A percentile compares a stretch with the other conserved stretches of the same genome.
Evolutionary conservation across 2,113 vertebrate species (phyloP).

Genomic region (Eidolon helvum): DNA sequence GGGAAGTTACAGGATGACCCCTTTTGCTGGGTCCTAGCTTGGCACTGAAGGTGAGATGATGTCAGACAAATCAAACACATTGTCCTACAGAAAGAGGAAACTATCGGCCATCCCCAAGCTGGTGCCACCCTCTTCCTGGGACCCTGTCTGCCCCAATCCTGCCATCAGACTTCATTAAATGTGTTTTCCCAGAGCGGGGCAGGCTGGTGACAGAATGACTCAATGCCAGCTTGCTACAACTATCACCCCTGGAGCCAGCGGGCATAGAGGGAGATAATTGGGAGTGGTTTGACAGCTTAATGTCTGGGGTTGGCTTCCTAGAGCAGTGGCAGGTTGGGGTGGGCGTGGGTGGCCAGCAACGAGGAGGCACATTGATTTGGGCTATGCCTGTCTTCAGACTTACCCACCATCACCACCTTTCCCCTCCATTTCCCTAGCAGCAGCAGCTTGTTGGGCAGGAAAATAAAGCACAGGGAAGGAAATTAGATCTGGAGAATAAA

Average conservation of each 20-base stretch:
- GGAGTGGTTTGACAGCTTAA: slow-evolving; percentile 73
- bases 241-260: slow-evolving; percentile 72
- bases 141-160: slow-evolving; percentile 35
- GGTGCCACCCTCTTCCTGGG: slow-evolving; percentile 16
- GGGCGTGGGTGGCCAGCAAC: neutral
- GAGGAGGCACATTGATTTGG: neutral
- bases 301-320: slow-evolving; percentile 59
- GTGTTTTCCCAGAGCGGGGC: slow-evolving; percentile 70
- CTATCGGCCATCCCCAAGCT: neutral
- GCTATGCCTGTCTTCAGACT: neutral
- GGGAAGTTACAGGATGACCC: neutral
- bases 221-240: slow-evolving; percentile 68
- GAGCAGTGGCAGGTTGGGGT: neutral
- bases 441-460: slow-evolving; percentile 47
- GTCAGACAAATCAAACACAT: neutral
- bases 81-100: neutral
- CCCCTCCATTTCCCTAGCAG: neutral
- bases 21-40: neutral
- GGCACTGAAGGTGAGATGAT: neutral
- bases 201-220: slow-evolving; percentile 71
- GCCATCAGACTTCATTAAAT: slow-evolving; percentile 55
- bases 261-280: slow-evolving; percentile 69
- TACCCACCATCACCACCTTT: neutral
- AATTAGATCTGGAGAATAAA: slow-evolving; percentile 80
- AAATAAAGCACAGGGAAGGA: slow-evolving; percentile 67